Percentiles rank a stretch among this genome's conserved stretches.
Evolutionary conservation across 1,140 invertebrate species (phyloP).

Genomic region (Polypedilum vanderplanki): DNA sequence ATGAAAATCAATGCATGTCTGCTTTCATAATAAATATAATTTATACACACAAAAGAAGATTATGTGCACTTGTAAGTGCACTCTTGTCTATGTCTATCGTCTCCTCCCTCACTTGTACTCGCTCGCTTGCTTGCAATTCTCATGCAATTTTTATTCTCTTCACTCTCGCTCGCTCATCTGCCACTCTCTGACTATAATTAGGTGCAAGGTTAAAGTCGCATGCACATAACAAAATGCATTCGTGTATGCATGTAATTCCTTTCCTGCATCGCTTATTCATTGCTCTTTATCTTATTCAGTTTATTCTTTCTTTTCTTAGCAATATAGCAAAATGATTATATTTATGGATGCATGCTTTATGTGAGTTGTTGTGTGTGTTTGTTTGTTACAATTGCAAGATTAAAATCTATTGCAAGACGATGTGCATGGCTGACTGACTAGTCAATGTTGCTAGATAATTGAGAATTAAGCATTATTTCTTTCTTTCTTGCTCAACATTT

Average conservation of each 20-base stretch:
- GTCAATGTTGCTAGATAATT: background rate
- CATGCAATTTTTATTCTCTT: no score
- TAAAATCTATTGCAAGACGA: no score
- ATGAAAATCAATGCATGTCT: no score
- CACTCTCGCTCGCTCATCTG: background rate
- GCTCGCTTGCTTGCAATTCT: background rate
- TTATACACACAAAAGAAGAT: background rate
- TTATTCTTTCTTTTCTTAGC: no score
- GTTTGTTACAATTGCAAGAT: no score
- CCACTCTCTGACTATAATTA: slow-evolving; percentile 29
- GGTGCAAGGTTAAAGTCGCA: slow-evolving; percentile 31
- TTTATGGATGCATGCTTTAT: no score
- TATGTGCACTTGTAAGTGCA: slow-evolving; percentile 23
- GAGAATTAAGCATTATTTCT: background rate
- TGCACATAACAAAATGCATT: slow-evolving; percentile 27
- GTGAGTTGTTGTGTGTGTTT: no score
- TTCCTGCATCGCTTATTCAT: slow-evolving; percentile 7
- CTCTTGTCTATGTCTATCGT: slow-evolving; percentile 5
- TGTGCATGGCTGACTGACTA: background rate
- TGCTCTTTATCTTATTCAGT: background rate
- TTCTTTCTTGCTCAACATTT: background rate
- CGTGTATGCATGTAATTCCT: slow-evolving; percentile 13
- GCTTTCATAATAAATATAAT: no score
- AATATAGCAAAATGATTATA: no score
- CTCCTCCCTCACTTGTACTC: background rate